A percentile compares a stretch with the other conserved stretches of the same genome.
These are phyloP conservation scores for Tamandua tetradactyla DNA, from an alignment of 2,797 vertebrate species.

Conservation along the genomic window DNA sequence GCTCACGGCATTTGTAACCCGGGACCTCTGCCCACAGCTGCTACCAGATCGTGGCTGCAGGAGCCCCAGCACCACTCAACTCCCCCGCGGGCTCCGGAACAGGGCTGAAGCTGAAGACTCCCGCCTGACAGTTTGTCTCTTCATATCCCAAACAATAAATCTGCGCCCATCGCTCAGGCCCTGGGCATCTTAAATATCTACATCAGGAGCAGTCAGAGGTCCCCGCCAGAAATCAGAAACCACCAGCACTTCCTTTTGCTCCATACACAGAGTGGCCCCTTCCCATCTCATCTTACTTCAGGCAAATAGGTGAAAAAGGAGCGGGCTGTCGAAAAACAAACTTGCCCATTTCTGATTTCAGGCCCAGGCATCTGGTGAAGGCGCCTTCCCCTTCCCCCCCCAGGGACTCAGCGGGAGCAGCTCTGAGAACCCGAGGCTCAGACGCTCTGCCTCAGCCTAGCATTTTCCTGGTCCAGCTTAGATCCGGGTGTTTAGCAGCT, in stretches of 20 bases:
- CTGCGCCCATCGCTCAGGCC: background rate
- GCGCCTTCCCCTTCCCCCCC: background rate
- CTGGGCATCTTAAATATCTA: too few relatives aligned
- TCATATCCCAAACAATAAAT: background rate
- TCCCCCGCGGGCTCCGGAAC: background rate
- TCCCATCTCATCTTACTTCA: background rate
- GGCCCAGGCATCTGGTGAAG: background rate
- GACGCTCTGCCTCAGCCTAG: background rate
- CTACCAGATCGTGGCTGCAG: background rate
- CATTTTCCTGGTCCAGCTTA: slow-evolving; percentile 41
- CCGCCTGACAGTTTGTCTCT: background rate
- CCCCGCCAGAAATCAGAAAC: background rate
- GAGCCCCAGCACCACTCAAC: background rate
- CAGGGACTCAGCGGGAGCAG: background rate
- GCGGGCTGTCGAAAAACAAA: background rate
- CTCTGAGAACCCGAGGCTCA: too few relatives aligned
- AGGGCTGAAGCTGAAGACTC: background rate
- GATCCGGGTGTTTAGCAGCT: slow-evolving; percentile 42
- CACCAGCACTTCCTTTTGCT: background rate
- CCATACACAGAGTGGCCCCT: fast-evolving
- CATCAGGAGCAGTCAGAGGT: background rate
- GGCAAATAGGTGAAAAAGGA: background rate
- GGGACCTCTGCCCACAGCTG: background rate
- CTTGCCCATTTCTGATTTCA: background rate
- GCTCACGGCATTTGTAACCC: background rate